Evolutionary conservation across 2,113 vertebrate genomes (phyloP).

Genomic region (Strix aluco): DNA sequence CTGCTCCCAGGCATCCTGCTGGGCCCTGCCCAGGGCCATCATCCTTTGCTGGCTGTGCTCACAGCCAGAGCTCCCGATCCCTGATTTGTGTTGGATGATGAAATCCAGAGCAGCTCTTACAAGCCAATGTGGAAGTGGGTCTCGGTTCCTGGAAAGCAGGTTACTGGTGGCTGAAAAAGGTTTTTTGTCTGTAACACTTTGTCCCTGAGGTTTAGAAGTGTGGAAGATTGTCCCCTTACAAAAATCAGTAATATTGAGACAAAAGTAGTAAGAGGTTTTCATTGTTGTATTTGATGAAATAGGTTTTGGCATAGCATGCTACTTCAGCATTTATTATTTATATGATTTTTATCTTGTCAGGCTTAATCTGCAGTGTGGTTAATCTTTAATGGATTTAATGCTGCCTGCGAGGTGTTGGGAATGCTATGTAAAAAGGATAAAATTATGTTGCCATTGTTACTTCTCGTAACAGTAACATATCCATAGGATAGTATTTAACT

Average conservation of each 20-base stretch:
- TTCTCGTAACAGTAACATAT: accelerated
- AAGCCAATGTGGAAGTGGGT: neutral
- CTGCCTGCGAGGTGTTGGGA: neutral
- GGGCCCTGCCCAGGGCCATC: neutral
- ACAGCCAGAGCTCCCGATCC: accelerated
- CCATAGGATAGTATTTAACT: neutral
- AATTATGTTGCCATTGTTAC: neutral
- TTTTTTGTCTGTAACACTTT: neutral
- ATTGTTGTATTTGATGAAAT: neutral
- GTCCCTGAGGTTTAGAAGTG: neutral
- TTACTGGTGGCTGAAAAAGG: neutral
- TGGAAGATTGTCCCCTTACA: neutral
- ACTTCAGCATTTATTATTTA: constrained; percentile 18
- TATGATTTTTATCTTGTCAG: constrained; percentile 21
- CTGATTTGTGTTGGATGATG: neutral
- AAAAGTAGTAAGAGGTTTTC: neutral
- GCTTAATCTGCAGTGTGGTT: constrained; percentile 14
- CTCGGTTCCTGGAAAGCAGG: neutral
- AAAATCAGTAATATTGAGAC: neutral
- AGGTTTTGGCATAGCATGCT: neutral
- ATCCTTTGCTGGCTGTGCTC: neutral
- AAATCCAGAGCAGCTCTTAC: neutral
- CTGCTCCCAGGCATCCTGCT: accelerated
- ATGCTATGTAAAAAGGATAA: neutral
- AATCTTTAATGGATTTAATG: constrained; percentile 22